Evolutionary conservation across 2,797 vertebrate species (phyloP).

Genomic region (Myotis myotis): DNA sequence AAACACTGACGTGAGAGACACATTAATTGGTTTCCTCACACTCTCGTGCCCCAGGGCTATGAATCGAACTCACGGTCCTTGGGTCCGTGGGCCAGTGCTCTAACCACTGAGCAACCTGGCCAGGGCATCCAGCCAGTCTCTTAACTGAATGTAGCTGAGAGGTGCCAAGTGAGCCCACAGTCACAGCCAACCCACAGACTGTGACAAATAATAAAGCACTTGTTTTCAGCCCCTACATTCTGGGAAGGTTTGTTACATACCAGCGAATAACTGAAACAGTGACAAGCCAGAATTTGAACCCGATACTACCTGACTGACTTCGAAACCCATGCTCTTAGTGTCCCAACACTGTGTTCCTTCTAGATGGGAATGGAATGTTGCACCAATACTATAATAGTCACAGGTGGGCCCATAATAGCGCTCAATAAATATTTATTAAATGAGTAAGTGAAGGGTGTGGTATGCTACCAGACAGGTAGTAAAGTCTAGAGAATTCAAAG

Average conservation of each 20-base stretch:
- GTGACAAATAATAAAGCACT: background rate
- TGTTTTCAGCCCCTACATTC: background rate
- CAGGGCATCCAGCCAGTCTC: background rate
- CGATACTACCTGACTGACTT: background rate
- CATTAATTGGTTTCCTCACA: too few relatives aligned
- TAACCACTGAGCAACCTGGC: too few relatives aligned
- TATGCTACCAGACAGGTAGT: background rate
- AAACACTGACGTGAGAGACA: too few relatives aligned
- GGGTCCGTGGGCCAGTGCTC: too few relatives aligned
- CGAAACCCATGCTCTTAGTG: background rate
- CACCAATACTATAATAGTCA: background rate
- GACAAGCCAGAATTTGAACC: conserved; percentile 24
- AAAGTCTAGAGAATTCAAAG: conserved; percentile 24
- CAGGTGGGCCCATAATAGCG: background rate
- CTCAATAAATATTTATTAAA: background rate
- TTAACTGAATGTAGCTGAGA: background rate
- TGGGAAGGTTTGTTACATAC: conserved; percentile 2
- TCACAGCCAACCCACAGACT: background rate
- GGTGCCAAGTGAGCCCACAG: background rate
- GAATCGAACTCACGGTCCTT: too few relatives aligned
- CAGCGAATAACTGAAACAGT: background rate
- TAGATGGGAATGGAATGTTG: background rate
- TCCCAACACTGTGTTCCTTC: background rate
- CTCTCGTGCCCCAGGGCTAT: too few relatives aligned
- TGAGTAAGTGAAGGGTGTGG: background rate